Conservation (phyloP, 2,113 vertebrate genomes). For the Emydura subglobosa region DNA sequence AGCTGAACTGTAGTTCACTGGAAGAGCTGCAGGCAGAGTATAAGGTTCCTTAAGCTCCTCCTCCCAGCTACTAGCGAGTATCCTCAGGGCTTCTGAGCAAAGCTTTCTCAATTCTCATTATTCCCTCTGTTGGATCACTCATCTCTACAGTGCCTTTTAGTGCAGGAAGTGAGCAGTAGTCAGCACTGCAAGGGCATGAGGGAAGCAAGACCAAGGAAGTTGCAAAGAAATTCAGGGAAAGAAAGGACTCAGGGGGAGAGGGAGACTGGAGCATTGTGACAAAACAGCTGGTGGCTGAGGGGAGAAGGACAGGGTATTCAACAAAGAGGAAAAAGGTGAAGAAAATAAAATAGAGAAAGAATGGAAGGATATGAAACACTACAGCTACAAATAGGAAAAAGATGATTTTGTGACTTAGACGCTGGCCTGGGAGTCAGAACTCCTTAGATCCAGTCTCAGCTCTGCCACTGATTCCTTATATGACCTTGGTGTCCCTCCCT, state of each 20-base stretch:
- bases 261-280: not conserved
- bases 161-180: not conserved
- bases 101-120: not conserved
- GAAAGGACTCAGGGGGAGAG: not conserved
- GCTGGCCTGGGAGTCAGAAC: not conserved
- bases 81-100: not conserved
- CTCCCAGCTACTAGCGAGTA: not conserved
- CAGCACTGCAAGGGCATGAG: not conserved
- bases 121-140: not conserved
- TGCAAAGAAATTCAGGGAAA: not conserved
- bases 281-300: not conserved
- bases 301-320: not conserved
- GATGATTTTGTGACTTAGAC: not conserved
- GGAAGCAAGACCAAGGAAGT: not conserved
- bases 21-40: not conserved
- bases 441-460: not conserved
- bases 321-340: not conserved
- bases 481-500: not conserved
- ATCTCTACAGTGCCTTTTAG: not conserved
- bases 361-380: not conserved
- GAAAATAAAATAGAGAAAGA: not conserved
- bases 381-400: not conserved
- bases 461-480: not conserved
- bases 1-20: not conserved
- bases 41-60: not conserved